These are phyloP conservation scores for Atherinosoma microstoma DNA, from an alignment of 2,797 vertebrate species.

Conservation along the genomic window DNA sequence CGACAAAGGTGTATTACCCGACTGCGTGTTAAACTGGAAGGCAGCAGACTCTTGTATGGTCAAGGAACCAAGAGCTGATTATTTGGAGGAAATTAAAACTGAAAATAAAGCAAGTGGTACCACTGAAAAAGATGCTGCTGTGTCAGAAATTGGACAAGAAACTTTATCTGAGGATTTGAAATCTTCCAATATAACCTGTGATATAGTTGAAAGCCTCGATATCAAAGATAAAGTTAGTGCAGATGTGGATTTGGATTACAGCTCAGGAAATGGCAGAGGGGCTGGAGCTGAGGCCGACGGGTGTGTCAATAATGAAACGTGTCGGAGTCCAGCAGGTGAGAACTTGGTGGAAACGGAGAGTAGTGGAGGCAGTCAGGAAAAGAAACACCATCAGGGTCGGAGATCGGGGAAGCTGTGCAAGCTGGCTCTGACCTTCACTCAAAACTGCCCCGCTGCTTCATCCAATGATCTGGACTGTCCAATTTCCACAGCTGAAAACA, in stretches of 20 bases:
- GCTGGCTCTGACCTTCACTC: conserved; percentile 88
- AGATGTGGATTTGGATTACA: not conserved
- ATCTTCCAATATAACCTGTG: conserved; percentile 15
- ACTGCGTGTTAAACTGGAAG: conserved; percentile 78
- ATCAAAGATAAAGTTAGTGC: conserved; percentile 2
- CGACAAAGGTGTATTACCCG: conserved; percentile 69
- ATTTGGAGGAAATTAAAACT: conserved; percentile 12
- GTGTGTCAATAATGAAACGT: conserved; percentile 24
- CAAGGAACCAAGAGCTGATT: conserved; percentile 2
- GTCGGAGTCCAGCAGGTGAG: conserved; percentile 50
- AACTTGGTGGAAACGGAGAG: conserved; percentile 52
- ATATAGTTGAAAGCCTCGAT: not conserved
- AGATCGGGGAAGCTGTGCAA: conserved; percentile 84
- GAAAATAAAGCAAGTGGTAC: conserved; percentile 5
- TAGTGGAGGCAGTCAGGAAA: conserved; percentile 70
- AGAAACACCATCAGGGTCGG: conserved; percentile 79
- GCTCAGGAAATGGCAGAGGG: conserved; percentile 7
- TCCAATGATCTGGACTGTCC: conserved; percentile 30
- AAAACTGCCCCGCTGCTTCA: conserved; percentile 68
- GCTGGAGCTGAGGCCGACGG: conserved; percentile 20
- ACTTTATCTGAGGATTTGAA: conserved; percentile 16
- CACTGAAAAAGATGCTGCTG: not conserved
- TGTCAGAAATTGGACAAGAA: conserved; percentile 9
- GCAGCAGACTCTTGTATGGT: conserved; percentile 29
- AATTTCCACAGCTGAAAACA: conserved; percentile 15